Percentiles rank a stretch among this genome's conserved stretches.
Evolutionary conservation across 2,888 invertebrate genomes (phyloP).

Genomic region (Acholoe squamosa): DNA sequence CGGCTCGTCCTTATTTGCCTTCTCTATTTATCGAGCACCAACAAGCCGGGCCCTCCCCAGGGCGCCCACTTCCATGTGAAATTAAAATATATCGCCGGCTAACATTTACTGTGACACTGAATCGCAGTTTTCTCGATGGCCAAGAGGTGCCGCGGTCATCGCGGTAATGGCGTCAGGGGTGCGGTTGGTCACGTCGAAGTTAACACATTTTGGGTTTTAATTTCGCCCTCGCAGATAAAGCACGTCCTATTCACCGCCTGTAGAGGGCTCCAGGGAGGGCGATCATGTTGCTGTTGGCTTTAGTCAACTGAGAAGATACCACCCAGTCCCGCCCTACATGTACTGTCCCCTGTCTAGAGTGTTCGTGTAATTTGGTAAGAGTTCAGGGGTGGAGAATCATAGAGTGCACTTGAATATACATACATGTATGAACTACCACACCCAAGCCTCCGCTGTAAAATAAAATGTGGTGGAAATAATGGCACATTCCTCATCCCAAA

Average conservation of each 20-base stretch:
- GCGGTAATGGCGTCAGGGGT: not conserved
- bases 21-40: not conserved
- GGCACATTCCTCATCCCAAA: too few species aligned
- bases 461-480: too few species aligned
- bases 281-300: constrained; percentile 12
- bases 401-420: too few species aligned
- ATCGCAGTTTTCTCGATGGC: not conserved
- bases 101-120: not conserved
- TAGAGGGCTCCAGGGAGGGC: constrained; percentile 12
- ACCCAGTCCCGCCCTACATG: not conserved
- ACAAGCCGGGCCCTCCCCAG: not conserved
- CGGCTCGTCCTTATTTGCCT: constrained; percentile 12
- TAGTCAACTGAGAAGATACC: not conserved
- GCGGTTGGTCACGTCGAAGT: not conserved
- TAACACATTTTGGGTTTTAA: constrained; percentile 37
- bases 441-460: too few species aligned
- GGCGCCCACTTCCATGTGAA: constrained; percentile 1
- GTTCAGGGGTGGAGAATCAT: too few species aligned
- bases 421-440: too few species aligned
- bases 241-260: not conserved
- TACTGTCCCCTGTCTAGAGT: not conserved
- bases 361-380: not conserved
- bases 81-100: constrained; percentile 6
- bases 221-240: constrained; percentile 1
- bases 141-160: not conserved